Percentiles rank a stretch among this genome's conserved stretches.
phyloP scores from a whole-genome alignment of 2,888 invertebrate species.

The Melanotus villosus region DNA sequence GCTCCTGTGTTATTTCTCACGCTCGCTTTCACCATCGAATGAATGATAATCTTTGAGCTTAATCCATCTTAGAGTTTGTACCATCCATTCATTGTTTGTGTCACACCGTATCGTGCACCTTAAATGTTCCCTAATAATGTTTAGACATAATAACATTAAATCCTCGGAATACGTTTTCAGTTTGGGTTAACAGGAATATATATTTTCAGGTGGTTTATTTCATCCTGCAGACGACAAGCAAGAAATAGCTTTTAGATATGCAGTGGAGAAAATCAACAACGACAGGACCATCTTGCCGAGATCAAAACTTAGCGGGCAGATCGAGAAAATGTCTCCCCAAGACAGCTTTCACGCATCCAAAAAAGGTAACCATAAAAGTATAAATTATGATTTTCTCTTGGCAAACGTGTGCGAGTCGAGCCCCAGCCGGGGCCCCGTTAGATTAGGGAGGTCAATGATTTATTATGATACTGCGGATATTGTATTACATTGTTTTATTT shows the following conservation, averaged over 20 bases:
- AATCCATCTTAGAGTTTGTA: too few relatives aligned
- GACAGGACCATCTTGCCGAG: conserved; percentile 86
- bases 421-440: conserved; percentile 11
- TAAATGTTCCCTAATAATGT: too few relatives aligned
- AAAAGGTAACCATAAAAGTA: conserved; percentile 76
- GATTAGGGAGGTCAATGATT: conserved; percentile 35
- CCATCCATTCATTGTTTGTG: too few relatives aligned
- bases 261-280: conserved; percentile 91
- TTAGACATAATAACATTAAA: too few relatives aligned
- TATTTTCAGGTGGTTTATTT: conserved; percentile 84
- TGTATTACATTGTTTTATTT: conserved; percentile 36
- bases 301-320: conserved; percentile 90
- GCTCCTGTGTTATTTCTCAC: too few relatives aligned
- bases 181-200: too few relatives aligned
- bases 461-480: conserved; percentile 39
- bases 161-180: not conserved
- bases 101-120: too few relatives aligned
- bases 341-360: conserved; percentile 96
- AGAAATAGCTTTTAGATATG: conserved; percentile 93
- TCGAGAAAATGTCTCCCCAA: conserved; percentile 90
- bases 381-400: conserved; percentile 36
- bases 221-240: conserved; percentile 90
- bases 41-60: too few relatives aligned
- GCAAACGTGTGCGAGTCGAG: conserved; percentile 30
- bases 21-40: too few relatives aligned